phyloP scores from a whole-genome alignment of 1,140 invertebrate genomes.

The Ips typographus region DNA sequence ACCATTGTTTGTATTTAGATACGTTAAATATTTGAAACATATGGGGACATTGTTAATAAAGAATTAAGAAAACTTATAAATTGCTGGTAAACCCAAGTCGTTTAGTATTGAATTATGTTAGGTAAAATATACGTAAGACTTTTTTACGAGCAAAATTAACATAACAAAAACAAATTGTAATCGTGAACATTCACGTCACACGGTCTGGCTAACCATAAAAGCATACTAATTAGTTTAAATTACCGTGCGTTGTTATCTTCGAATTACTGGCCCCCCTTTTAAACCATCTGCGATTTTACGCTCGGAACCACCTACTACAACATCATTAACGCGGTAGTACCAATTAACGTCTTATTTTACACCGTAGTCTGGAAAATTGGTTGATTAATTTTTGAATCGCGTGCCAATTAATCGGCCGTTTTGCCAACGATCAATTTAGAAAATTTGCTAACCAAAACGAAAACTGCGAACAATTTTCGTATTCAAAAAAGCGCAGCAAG shows the following conservation, averaged over 20 bases:
- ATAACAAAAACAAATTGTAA: not conserved
- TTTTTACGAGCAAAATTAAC: not conserved
- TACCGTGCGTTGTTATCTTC: conserved; percentile 28
- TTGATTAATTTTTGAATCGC: too few species aligned
- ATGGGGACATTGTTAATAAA: too few species aligned
- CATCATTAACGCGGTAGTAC: too few species aligned
- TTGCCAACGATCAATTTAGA: too few species aligned
- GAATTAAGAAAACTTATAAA: too few species aligned
- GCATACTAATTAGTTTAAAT: conserved; percentile 13
- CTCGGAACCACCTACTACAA: not conserved
- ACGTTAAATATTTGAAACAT: too few species aligned
- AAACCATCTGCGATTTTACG: conserved; percentile 24
- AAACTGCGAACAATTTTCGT: conserved; percentile 1
- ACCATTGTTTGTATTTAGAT: too few species aligned
- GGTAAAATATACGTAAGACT: too few species aligned
- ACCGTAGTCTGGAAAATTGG: not conserved
- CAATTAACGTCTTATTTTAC: conserved; percentile 7
- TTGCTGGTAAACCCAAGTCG: too few species aligned
- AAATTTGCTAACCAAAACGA: not conserved
- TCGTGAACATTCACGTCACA: not conserved
- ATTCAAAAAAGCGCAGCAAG: conserved; percentile 23
- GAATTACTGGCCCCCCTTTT: conserved; percentile 29
- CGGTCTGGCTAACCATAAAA: not conserved
- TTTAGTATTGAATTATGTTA: too few species aligned
- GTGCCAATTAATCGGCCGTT: too few species aligned